Base-by-base conservation (phyloP, 1,140 invertebrate species). In the Bombus pyrosoma region DNA sequence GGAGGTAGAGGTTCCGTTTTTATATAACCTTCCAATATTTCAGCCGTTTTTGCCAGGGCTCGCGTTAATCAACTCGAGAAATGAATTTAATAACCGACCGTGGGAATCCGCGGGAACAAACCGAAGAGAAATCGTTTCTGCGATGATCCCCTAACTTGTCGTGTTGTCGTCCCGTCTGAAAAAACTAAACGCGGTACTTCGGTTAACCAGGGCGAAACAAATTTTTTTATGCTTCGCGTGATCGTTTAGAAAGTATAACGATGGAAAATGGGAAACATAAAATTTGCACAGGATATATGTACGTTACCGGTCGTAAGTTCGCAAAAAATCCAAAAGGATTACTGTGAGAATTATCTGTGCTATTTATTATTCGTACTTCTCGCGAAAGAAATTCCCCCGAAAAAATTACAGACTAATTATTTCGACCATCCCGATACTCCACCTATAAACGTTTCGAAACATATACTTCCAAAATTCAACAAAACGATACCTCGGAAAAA, bases 71-170 rank as follows among this genome's bases (percentile, higher is more conserved):
- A 90, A 90, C 86, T 79, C 86, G 86, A 90, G 89, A 87, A 90
- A 90, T 90, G 89, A 90, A 90, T 90, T 90, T 90, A 90, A 90
- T 90, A 90, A 87, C 75, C 89, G 88, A 85, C 86, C 89, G 72
- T 75, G 77, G 72, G 59, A 79, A 83, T 79, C 75, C 81, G 87
- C 84, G 53, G 75, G 74, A 75, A 69, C 66, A 76, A 74, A 81
- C 69, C 43, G 57, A 72, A 22, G 47, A 79, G 79, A 80, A 53
- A 90, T 85, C 87, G 81, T 71, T 78, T 86, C 73, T 12, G 32
- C 68, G 78, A 81, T 77, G 25, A 66, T 74, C 73, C 73, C 34
- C 47, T 22, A 53, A 53, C 47, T 53, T 53, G 47, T 53, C 47
- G 47, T 53, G 5, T 53, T 53, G 66, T 6, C 43, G 59, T 85